Conservation (phyloP, 1,140 invertebrate species). For the Portunus trituberculatus region DNA sequence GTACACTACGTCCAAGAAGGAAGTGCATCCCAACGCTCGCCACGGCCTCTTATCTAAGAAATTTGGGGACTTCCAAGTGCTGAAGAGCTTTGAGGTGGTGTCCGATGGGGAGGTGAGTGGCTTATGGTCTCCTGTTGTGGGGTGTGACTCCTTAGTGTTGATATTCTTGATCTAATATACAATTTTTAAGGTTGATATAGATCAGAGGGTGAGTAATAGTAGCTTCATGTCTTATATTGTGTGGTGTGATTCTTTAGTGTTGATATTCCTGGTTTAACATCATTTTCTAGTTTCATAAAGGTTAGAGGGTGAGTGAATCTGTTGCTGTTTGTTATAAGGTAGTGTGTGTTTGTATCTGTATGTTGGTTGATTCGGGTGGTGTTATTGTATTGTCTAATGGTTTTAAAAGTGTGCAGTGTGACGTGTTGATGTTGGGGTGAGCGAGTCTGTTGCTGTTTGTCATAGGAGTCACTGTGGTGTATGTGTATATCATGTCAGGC, state of each 20-base stretch:
- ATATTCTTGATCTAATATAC: too few species aligned
- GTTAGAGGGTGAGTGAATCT: too few species aligned
- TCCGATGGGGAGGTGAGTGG: constrained; percentile 55
- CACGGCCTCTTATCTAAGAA: constrained; percentile 50
- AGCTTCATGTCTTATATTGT: not conserved
- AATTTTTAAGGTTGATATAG: too few species aligned
- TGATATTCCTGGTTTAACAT: too few species aligned
- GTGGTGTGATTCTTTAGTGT: too few species aligned
- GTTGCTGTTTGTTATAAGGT: too few species aligned
- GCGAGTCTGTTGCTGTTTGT: not conserved
- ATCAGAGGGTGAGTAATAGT: not conserved
- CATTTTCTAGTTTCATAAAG: too few species aligned
- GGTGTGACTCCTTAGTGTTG: too few species aligned
- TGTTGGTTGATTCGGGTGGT: too few species aligned
- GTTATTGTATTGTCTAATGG: too few species aligned
- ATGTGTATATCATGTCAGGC: not conserved
- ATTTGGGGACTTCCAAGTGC: constrained; percentile 74
- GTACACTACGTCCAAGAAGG: constrained; percentile 79
- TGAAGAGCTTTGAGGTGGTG: constrained; percentile 67
- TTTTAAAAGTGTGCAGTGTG: too few species aligned
- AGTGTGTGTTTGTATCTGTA: too few species aligned
- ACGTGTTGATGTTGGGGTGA: not conserved
- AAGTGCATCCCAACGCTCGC: constrained; percentile 80
- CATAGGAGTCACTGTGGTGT: not conserved
- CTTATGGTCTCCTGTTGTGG: not conserved